Percentiles rank a stretch among this genome's conserved stretches.
Evolutionary conservation across 2,113 vertebrate genomes (phyloP).

Genomic region (Andinoacara biseriatus): DNA sequence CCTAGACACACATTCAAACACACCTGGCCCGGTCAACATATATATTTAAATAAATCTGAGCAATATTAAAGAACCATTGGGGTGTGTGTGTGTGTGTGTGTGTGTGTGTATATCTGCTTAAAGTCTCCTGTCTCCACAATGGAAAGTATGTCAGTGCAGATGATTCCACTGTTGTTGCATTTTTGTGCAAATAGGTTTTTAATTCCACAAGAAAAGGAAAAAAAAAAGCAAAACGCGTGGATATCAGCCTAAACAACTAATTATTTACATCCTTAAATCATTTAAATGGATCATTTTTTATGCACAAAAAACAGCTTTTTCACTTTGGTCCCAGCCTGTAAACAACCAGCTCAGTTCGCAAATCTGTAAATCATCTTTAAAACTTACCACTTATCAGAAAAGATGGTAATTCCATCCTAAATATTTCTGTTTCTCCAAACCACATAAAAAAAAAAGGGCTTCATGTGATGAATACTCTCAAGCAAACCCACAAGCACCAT

Average conservation of each 20-base stretch:
- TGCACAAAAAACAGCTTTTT: background rate
- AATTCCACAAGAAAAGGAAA: background rate
- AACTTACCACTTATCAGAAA: background rate
- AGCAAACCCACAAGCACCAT: background rate
- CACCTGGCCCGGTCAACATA: conserved; percentile 29
- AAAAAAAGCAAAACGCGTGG: background rate
- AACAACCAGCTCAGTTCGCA: background rate
- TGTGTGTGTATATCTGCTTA: conserved; percentile 13
- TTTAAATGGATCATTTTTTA: background rate
- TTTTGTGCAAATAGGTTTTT: background rate
- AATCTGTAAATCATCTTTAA: background rate
- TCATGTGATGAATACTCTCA: background rate
- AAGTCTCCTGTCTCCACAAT: background rate
- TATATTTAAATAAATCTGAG: conserved; percentile 40
- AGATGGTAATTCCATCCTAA: rapidly evolving
- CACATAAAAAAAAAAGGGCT: background rate
- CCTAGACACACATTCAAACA: conserved; percentile 2
- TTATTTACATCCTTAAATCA: background rate
- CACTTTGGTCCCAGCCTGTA: background rate
- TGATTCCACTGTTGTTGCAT: background rate
- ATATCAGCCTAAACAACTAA: background rate
- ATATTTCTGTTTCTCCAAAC: background rate
- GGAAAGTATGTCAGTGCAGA: background rate
- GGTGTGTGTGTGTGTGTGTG: conserved; percentile 20
- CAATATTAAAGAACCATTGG: background rate